Evolutionary conservation across 2,888 invertebrate species (phyloP).

Genomic region (Cylloceria caligata): DNA sequence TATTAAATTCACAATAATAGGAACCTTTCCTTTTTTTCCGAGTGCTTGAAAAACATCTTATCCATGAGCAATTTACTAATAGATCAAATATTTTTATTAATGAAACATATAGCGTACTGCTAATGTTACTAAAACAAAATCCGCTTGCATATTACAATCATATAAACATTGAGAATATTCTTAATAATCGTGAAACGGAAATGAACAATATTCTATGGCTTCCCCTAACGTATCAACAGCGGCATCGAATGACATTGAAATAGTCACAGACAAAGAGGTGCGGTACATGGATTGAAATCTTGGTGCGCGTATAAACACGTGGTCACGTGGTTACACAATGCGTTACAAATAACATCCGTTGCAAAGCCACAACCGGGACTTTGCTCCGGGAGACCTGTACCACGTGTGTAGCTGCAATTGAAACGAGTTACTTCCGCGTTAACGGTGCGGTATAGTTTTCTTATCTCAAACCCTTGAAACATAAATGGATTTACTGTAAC

Average conservation of each 20-base stretch:
- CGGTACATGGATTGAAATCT: conserved; percentile 3
- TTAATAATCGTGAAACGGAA: not conserved
- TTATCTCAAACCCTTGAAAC: conserved; percentile 19
- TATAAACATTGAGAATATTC: not conserved
- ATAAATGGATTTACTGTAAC: not conserved
- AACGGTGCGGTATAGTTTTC: conserved; percentile 50
- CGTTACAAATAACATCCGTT: conserved; percentile 48
- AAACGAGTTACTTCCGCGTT: conserved; percentile 57
- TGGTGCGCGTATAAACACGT: not conserved
- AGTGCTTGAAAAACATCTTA: no score
- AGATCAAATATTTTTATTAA: no score
- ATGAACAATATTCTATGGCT: not conserved
- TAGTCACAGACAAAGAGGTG: not conserved
- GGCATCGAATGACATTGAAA: not conserved
- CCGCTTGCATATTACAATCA: no score
- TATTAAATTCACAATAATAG: no score
- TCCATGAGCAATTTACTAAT: no score
- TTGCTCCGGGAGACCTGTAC: conserved; percentile 31
- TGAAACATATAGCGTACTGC: no score
- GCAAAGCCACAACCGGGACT: conserved; percentile 41
- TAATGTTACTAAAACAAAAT: no score
- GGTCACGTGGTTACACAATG: conserved; percentile 51
- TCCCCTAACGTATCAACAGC: not conserved
- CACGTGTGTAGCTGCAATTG: conserved; percentile 19
- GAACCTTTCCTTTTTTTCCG: no score